Evolutionary conservation across 1,140 invertebrate genomes (phyloP), one percentile per base, ranked within the genome.

Genomic region (Batillaria attramentaria): DNA sequence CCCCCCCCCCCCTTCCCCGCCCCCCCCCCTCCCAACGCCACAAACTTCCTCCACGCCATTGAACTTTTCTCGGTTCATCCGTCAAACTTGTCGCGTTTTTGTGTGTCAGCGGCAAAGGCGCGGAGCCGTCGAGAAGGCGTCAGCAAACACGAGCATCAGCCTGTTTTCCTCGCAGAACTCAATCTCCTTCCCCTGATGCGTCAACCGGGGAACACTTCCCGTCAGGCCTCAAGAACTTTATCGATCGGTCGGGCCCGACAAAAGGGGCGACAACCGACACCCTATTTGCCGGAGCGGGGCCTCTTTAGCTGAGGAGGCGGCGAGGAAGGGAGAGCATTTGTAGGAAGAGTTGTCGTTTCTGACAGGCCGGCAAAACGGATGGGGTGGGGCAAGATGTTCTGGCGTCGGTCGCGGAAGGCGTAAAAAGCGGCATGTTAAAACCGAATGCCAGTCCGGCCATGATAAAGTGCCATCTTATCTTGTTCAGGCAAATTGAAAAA

Each of bases 311-410:
- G 57, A 28, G 41, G 41, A 39, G 39, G 42, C n/a, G 24, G 31
- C 35, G 39, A 28, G 18, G 68, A 42, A 41, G 39, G 68, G 68
- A 70, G 68, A 70, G 37, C 37, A 70, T 42, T 70, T 70, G 68
- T 70, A 16, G 31, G n/a, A 41, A 6, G 24, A n/a, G 37, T 70
- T 70, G 68, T 70, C 68, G 24, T 42, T 70, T 41, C 20, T 70
- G 68, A 70, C 68, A 70, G 16, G 18, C 35, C 31, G 42, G 2
- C 31, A 70, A 24, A 70, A 5, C 24, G 65, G 37, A 24, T 10
- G 60, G 65, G 37, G 65, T 24, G 65, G 37, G 31, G 5, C 8
- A 13, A 0, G 33, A 16, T 16, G 28, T 28, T 24, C 24, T 28
- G 57, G 8, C n/a, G 10, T 31, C 57, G 33, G n/a, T 62, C 33